Conservation (phyloP, 1,140 invertebrate species). For the Drosophila kohkoa region DNA sequence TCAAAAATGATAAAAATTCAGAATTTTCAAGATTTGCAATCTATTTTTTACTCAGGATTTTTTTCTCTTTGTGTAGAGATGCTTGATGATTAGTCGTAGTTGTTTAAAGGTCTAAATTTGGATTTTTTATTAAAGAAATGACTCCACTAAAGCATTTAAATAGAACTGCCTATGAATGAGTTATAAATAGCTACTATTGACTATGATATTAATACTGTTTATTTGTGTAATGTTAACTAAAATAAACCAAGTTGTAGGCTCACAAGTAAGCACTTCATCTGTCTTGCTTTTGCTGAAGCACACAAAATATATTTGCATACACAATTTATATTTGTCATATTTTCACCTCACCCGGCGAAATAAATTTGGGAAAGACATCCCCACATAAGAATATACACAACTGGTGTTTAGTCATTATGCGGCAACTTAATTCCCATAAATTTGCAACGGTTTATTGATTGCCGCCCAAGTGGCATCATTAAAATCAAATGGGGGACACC, state of each 20-base stretch:
- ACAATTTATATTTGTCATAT: conserved; percentile 26
- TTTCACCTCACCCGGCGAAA: conserved; percentile 15
- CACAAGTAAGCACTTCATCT: neutral
- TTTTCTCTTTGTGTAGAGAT: no score
- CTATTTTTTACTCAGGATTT: no score
- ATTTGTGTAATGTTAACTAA: no score
- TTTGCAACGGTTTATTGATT: conserved; percentile 53
- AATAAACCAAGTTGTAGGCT: neutral
- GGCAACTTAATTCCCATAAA: conserved; percentile 53
- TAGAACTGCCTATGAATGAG: no score
- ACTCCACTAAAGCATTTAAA: no score
- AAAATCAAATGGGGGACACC: conserved; percentile 20
- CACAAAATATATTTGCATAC: conserved; percentile 11
- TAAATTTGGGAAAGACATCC: neutral
- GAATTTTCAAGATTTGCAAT: no score
- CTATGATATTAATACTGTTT: no score
- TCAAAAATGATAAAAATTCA: no score
- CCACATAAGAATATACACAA: neutral
- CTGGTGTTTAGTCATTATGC: conserved; percentile 47
- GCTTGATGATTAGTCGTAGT: no score
- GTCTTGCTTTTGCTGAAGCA: neutral
- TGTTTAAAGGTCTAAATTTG: no score
- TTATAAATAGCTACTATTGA: no score
- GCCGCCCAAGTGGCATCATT: conserved; percentile 49
- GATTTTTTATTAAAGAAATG: no score